Evolutionary conservation across 2,797 vertebrate species (phyloP).

Genomic region (Lacerta bilineata): DNA sequence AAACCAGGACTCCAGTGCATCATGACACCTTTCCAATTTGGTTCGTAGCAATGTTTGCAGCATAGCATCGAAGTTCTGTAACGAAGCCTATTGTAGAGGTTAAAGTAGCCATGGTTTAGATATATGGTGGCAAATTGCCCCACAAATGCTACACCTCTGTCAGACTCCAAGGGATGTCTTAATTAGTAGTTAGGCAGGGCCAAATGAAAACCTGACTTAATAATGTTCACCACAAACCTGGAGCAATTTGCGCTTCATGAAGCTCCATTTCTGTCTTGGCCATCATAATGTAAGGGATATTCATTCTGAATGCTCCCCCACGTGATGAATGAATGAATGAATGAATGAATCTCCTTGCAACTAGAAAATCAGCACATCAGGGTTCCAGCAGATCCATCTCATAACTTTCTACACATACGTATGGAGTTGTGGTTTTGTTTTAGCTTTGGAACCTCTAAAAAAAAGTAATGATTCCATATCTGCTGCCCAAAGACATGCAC

Average conservation of each 20-base stretch:
- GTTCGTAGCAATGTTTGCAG: conserved; percentile 27
- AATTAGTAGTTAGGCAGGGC: neutral
- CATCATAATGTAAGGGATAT: neutral
- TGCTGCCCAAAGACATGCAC: neutral
- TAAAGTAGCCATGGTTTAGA: conserved; percentile 36
- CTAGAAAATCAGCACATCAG: neutral
- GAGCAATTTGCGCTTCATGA: conserved; percentile 2
- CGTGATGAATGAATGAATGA: too few relatives aligned
- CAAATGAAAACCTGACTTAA: neutral
- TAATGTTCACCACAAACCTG: neutral
- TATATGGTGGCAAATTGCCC: conserved; percentile 5
- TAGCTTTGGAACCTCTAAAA: neutral
- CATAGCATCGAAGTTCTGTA: conserved; percentile 36
- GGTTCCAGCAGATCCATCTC: neutral
- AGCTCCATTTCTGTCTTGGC: conserved; percentile 13
- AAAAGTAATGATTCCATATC: neutral
- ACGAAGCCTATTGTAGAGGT: conserved; percentile 45
- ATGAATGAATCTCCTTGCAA: neutral
- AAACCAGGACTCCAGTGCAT: conserved; percentile 19
- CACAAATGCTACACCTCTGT: neutral
- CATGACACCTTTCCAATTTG: neutral
- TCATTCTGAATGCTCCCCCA: neutral
- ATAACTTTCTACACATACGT: neutral
- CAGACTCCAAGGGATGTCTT: neutral
- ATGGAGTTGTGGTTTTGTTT: neutral